Percentiles rank a stretch among this genome's conserved stretches.
These are phyloP conservation scores for Poicephalus gulielmi DNA, from an alignment of 2,113 vertebrate species.

Conservation along the genomic window DNA sequence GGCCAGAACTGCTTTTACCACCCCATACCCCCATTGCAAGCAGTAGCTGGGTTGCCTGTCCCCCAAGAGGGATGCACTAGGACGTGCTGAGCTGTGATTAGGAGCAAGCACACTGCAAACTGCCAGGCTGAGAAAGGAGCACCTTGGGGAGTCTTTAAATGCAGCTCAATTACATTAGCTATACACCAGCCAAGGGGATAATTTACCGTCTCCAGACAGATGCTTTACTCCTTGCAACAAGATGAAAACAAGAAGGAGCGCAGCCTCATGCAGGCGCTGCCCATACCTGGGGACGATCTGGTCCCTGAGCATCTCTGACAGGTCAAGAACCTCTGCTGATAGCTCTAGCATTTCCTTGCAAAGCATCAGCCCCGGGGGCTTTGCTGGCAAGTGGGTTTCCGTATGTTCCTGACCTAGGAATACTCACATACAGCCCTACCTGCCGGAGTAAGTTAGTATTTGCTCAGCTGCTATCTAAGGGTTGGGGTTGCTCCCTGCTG, in stretches of 20 bases:
- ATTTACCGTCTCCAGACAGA: constrained; percentile 40
- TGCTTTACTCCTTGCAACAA: constrained; percentile 9
- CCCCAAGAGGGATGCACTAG: not conserved
- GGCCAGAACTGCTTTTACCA: not conserved
- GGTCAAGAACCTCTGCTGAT: not conserved
- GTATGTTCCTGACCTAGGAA: not conserved
- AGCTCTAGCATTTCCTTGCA: not conserved
- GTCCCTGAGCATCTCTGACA: rapidly evolving
- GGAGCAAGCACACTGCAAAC: not conserved
- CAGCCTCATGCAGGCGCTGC: rapidly evolving
- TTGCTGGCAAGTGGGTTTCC: not conserved
- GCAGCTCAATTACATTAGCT: constrained; percentile 52
- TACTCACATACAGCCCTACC: not conserved
- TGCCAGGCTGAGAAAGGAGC: not conserved
- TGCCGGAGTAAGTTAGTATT: not conserved
- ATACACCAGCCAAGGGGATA: constrained; percentile 1
- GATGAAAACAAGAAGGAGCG: not conserved
- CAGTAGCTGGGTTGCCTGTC: rapidly evolving
- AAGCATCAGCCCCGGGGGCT: not conserved
- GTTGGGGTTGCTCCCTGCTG: not conserved
- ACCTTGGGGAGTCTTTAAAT: constrained; percentile 44
- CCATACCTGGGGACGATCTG: rapidly evolving
- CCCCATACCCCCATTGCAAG: not conserved
- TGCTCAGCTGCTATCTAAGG: not conserved
- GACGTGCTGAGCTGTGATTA: not conserved